phyloP scores from a whole-genome alignment of 2,113 vertebrate genomes.

The human region GRCh38 chr19:49458001-49458500 shows the following conservation, averaged over 20 bases:
- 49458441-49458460: background rate
- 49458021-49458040: too few species aligned
- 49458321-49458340: background rate
- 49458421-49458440: background rate
- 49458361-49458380: background rate
- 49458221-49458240: background rate
- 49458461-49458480: background rate
- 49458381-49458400: background rate
- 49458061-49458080: background rate
- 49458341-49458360: background rate
- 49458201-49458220: too few species aligned
- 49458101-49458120: too few species aligned
- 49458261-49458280: background rate
- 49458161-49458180: too few species aligned
- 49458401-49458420: background rate
- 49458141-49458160: too few species aligned
- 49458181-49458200: too few species aligned
- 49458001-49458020: too few species aligned
- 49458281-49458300: too few species aligned
- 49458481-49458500: conserved; percentile 82
- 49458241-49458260: background rate
- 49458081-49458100: background rate
- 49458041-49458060: too few species aligned
- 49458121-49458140: too few species aligned
- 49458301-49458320: background rate